Conservation (phyloP, 2,797 vertebrate genomes). For the Fistularia tabacaria region DNA sequence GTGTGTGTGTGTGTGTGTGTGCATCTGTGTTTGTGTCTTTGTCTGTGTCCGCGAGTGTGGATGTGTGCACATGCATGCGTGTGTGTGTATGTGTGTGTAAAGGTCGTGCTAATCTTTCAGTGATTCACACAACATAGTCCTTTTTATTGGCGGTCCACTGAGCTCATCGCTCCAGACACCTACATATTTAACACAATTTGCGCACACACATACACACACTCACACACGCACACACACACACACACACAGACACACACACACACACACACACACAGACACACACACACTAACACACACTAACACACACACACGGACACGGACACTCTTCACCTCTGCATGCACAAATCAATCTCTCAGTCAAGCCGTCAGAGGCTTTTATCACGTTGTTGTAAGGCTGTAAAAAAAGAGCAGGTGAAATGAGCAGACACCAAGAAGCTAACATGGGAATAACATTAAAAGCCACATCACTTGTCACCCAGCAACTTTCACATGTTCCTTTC, state of each 20-base stretch:
- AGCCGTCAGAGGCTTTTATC: conserved; percentile 12
- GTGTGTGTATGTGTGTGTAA: conserved; percentile 2
- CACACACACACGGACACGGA: not conserved
- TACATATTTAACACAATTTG: conserved; percentile 16
- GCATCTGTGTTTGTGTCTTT: too few species aligned
- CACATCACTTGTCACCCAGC: too few species aligned
- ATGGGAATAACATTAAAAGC: too few species aligned
- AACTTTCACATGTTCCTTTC: too few species aligned
- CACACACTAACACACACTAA: too few species aligned
- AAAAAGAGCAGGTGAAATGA: conserved; percentile 27
- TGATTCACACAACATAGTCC: conserved; percentile 38
- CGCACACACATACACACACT: conserved; percentile 6
- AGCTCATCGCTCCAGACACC: conserved; percentile 36
- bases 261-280: conserved; percentile 9
- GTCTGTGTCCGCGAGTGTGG: too few species aligned
- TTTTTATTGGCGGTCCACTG: conserved; percentile 34
- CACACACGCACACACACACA: too few species aligned
- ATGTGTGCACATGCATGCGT: too few species aligned
- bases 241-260: conserved; percentile 1
- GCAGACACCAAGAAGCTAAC: conserved; percentile 4
- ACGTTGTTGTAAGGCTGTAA: too few species aligned
- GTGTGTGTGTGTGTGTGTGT: not conserved
- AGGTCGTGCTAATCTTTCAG: conserved; percentile 37
- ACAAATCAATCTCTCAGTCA: conserved; percentile 39
- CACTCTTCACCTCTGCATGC: too few species aligned